Evolutionary conservation across 2,888 invertebrate genomes (phyloP).

Genomic region (Meiosimyza platycephala): DNA sequence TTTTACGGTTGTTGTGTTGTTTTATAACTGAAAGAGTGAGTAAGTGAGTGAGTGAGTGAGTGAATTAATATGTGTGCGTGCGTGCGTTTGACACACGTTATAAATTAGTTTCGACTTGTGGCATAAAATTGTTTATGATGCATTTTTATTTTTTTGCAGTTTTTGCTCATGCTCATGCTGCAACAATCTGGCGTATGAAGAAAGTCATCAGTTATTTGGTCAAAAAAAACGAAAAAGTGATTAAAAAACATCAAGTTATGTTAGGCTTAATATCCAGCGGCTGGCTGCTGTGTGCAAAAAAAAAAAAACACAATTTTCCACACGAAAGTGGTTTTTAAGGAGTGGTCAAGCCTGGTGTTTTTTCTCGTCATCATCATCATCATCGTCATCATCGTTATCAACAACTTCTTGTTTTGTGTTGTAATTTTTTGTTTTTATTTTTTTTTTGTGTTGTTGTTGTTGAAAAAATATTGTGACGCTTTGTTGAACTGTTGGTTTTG

Average conservation of each 20-base stretch:
- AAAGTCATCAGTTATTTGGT: conserved; percentile 27
- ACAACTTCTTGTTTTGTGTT: background rate
- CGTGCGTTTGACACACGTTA: conserved; percentile 26
- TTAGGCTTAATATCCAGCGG: background rate
- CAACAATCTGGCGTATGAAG: background rate
- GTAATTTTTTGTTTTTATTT: background rate
- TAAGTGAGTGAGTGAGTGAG: background rate
- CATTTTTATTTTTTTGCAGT: background rate
- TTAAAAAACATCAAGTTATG: conserved; percentile 3
- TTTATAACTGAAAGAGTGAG: background rate
- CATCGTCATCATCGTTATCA: background rate
- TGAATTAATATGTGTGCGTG: background rate
- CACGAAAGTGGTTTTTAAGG: conserved; percentile 33
- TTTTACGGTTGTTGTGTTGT: background rate
- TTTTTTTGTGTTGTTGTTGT: background rate
- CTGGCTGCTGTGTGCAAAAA: background rate
- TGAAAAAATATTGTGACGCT: background rate
- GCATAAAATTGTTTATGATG: conserved; percentile 25
- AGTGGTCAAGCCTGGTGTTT: conserved; percentile 25
- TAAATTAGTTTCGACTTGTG: conserved; percentile 34
- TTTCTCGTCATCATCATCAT: background rate
- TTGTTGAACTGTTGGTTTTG: background rate
- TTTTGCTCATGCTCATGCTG: background rate
- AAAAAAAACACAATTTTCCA: background rate
- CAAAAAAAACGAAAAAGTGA: conserved; percentile 10